Evolutionary conservation across 1,140 invertebrate genomes (phyloP), one percentile per base, ranked within the genome.

Genomic region (Camponotus vicinus): DNA sequence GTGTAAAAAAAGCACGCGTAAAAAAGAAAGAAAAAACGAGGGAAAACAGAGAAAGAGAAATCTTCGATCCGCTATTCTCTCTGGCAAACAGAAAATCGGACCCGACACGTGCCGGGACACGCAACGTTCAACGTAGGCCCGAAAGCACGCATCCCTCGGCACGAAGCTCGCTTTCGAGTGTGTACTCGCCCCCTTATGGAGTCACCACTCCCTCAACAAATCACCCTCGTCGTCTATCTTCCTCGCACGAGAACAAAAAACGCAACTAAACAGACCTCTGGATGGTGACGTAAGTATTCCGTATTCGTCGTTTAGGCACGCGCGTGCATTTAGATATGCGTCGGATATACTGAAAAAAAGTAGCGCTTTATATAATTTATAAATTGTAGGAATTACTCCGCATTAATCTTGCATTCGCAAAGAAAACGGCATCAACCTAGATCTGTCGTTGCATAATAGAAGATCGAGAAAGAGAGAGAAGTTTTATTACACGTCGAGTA

Each of bases 61-160:
- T 70, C 86, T 71, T 80, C 85, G 59, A 21, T 34, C 18, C 27
- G 32, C n/a, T 61, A 21, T 15, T 11, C 59, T 11, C 15, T 11
- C 63, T 11, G 85, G 79, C 89, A 91, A 92, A 92, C 91, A 87
- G 89, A 92, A 91, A 87, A 85, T 90, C 77, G 75, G 80, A 27
- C 86, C 69, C 79, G 88, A 76, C 93, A 93, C 93, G 93, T 92
- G 90, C 90, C 88, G 52, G 32, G 88, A 84, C 92, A 93, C 90
- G 93, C 92, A 92, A 92, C 92, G 86, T 91, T 92, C 89, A 86
- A 77, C 79, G 32, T 67, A 55, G 59, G 18, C 78, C 55, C 34
- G 82, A 83, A 85, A 88, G 85, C 91, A 88, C 90, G 91, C 90
- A 89, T 89, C 87, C 63, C 73, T 75, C 61, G 79, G 59, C 73